Percentiles rank a stretch among this genome's conserved stretches.
Evolutionary conservation across 2,113 vertebrate species (phyloP).

Genomic region (Sminthopsis crassicaudata): DNA sequence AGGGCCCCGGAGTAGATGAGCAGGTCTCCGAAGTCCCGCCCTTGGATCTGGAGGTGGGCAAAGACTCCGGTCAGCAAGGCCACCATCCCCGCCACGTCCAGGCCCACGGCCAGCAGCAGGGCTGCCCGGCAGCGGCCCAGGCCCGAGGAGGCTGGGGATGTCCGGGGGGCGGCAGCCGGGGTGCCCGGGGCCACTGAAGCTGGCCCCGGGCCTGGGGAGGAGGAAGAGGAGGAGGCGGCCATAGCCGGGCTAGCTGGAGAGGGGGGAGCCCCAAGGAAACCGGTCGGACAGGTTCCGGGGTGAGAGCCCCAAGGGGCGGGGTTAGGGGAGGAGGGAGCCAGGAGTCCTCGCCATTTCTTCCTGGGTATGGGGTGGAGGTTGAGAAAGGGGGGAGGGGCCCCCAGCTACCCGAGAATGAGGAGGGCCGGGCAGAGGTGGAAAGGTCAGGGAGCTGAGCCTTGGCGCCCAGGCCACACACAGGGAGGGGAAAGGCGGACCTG

Average conservation of each 20-base stretch:
- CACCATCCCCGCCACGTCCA: conserved; percentile 88
- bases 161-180: neutral
- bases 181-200: neutral
- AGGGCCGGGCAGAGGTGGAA: neutral
- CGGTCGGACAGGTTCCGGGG: conserved; percentile 58
- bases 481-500: too few species aligned
- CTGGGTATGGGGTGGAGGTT: too few species aligned
- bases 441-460: neutral
- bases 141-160: conserved; percentile 76
- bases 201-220: conserved; percentile 24
- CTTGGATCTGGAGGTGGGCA: conserved; percentile 87
- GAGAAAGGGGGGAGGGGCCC: too few species aligned
- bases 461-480: too few species aligned
- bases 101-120: conserved; percentile 88
- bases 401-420: neutral
- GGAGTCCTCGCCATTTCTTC: conserved; percentile 37
- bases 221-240: conserved; percentile 44
- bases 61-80: conserved; percentile 90
- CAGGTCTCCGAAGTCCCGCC: conserved; percentile 91
- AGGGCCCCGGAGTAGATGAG: conserved; percentile 91
- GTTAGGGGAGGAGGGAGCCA: conserved; percentile 75
- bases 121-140: conserved; percentile 89
- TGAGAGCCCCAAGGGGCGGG: conserved; percentile 81
- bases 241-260: conserved; percentile 29
- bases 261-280: neutral